A percentile compares a stretch with the other conserved stretches of the same genome.
Evolutionary conservation across 2,888 invertebrate species (phyloP).

Genomic region (Ellobium chinense): DNA sequence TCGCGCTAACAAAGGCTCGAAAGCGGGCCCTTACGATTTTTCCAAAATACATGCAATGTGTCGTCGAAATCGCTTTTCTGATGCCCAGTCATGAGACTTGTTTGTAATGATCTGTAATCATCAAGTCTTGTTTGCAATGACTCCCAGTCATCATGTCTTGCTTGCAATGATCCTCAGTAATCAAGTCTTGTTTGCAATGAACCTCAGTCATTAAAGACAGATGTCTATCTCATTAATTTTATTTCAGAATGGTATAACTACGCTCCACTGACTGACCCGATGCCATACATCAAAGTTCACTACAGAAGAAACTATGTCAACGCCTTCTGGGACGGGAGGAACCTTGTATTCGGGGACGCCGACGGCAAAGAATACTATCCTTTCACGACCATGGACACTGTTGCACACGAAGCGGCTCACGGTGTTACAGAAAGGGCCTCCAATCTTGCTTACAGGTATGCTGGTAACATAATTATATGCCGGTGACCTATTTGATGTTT

Average conservation of each 20-base stretch:
- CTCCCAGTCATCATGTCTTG: too few relatives aligned
- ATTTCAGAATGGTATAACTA: constrained; percentile 9
- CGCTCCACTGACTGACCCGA: neutral
- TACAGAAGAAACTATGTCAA: constrained; percentile 43
- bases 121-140: too few relatives aligned
- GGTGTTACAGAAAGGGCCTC: constrained; percentile 60
- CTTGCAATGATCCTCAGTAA: too few relatives aligned
- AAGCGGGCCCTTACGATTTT: too few relatives aligned
- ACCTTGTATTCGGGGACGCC: constrained; percentile 61
- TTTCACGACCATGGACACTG: constrained; percentile 56
- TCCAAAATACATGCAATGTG: too few relatives aligned
- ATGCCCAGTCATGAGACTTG: too few relatives aligned
- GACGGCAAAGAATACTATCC: constrained; percentile 51
- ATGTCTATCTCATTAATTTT: too few relatives aligned
- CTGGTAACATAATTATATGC: neutral
- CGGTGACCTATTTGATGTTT: neutral
- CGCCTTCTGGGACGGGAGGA: constrained; percentile 62
- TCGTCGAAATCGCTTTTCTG: too few relatives aligned
- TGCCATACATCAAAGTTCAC: constrained; percentile 53
- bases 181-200: too few relatives aligned
- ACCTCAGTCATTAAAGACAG: too few relatives aligned
- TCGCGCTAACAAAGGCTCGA: too few relatives aligned
- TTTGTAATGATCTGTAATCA: too few relatives aligned
- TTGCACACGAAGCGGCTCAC: constrained; percentile 63
- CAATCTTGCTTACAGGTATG: constrained; percentile 51